Evolutionary conservation across 2,888 invertebrate genomes (phyloP).

Genomic region (Incurvaria masculella): DNA sequence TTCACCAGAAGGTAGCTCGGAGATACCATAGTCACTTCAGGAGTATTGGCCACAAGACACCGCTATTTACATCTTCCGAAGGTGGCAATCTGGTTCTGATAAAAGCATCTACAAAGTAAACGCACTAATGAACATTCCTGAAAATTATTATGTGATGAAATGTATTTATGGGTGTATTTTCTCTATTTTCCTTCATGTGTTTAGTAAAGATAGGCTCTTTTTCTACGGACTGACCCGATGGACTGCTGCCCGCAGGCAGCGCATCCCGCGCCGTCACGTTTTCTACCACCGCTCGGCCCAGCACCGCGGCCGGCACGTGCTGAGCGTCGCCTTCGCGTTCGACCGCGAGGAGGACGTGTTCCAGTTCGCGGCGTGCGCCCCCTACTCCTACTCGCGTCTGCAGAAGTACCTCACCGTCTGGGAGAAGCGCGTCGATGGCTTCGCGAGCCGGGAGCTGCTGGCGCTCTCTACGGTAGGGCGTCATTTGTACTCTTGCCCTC

Average conservation of each 20-base stretch:
- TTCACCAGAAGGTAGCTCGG: too few relatives aligned
- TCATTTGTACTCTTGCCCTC: constrained; percentile 14
- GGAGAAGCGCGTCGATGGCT: constrained; percentile 62
- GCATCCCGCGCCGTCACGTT: constrained; percentile 76
- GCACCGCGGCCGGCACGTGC: constrained; percentile 87
- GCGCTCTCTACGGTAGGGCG: constrained; percentile 60
- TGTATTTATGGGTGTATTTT: too few relatives aligned
- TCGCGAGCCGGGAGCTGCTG: constrained; percentile 69
- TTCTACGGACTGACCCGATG: too few relatives aligned
- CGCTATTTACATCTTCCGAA: too few relatives aligned
- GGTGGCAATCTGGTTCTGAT: too few relatives aligned
- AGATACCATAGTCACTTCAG: too few relatives aligned
- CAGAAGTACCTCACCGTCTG: constrained; percentile 76
- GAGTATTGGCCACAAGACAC: too few relatives aligned
- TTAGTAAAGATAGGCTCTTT: too few relatives aligned
- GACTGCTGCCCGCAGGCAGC: constrained; percentile 59
- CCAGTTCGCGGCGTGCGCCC: constrained; percentile 91
- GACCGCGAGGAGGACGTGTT: constrained; percentile 94
- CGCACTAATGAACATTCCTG: too few relatives aligned
- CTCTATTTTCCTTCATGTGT: too few relatives aligned
- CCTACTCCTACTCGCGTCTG: constrained; percentile 91
- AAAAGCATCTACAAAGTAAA: too few relatives aligned
- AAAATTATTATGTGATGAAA: too few relatives aligned
- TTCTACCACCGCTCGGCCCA: constrained; percentile 89
- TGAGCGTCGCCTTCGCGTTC: constrained; percentile 93